Evolutionary conservation across 2,888 invertebrate genomes (phyloP), one percentile per base, ranked within the genome.

Genomic region (Aporophyla nigra): DNA sequence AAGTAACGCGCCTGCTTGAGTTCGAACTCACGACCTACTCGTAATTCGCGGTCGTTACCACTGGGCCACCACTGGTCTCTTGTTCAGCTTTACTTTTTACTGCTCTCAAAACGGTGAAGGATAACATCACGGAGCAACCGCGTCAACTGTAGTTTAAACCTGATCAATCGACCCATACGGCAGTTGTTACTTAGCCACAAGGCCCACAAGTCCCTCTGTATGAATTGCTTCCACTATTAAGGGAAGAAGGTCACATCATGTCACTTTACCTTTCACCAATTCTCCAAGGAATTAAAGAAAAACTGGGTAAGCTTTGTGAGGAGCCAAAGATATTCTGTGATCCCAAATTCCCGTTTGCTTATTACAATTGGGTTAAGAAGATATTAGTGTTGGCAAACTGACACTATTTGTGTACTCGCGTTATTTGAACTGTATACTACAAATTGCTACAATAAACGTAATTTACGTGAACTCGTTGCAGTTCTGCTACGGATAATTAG

Each of bases 401-500:
- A 56, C 33, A 80, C 27, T 72, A 80, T 80, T 72, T 56, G 62
- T 51, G 73, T 43, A 56, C 54, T 51, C 51, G 56, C 14, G 10
- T 71, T 56, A 80, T 72, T 63, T 80, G 24, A 56, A 58, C 80
- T 63, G 63, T 21, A 63, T 46, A 73, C 33, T 53, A 63, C 33
- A 62, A 76, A 73, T 58, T 80, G 43, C 80, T 24, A 74, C 56
- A 80, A 51, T 80, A 73, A 80, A 74, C 33, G 21, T 80, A 58
- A 74, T 65, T 80, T 80, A 78, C 81, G 56, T 46, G 5, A 80
- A 80, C 19, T 63, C 40, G 21, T 56, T 53, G 33, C 24, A 63
- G 51, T 74, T 53, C 16, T 53, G 33, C 24, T 66, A 33, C 33
- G 71, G 46, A 67, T 10, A 77, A 61, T 53, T 77, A 51, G 53